These are phyloP conservation scores for Gila robusta DNA, from an alignment of 2,797 vertebrate species.

Conservation along the genomic window DNA sequence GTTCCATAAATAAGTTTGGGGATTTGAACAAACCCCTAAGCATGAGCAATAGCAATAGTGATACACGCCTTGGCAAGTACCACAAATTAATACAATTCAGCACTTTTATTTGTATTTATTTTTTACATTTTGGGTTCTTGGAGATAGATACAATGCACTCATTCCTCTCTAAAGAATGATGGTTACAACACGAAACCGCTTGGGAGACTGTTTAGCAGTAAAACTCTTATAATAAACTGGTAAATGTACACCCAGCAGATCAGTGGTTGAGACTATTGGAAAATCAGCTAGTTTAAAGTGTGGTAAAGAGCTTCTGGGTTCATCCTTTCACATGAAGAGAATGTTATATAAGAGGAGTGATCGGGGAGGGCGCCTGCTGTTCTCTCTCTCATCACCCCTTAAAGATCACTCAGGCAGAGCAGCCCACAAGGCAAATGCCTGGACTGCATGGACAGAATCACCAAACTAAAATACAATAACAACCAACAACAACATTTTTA, in stretches of 20 bases:
- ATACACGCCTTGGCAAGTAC: slow-evolving; percentile 28
- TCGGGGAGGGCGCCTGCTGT: slow-evolving; percentile 48
- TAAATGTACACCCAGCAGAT: slow-evolving; percentile 35
- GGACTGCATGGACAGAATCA: neutral
- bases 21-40: slow-evolving; percentile 16
- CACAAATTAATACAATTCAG: slow-evolving; percentile 12
- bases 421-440: neutral
- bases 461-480: neutral
- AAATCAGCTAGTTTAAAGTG: slow-evolving; percentile 12
- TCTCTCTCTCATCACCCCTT: slow-evolving; percentile 2
- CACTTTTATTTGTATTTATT: neutral
- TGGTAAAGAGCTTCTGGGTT: slow-evolving; percentile 21
- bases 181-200: neutral
- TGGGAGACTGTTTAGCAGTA: neutral
- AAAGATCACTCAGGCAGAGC: slow-evolving; percentile 2
- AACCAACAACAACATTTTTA: neutral
- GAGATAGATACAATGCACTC: slow-evolving; percentile 24
- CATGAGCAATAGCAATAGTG: slow-evolving; percentile 13
- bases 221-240: slow-evolving; percentile 26
- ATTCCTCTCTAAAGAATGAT: slow-evolving; percentile 11
- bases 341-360: slow-evolving; percentile 52
- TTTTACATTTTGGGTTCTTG: slow-evolving; percentile 34
- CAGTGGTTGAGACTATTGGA: slow-evolving; percentile 18
- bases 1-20: slow-evolving; percentile 2
- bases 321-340: slow-evolving; percentile 46